phyloP scores from a whole-genome alignment of 2,888 invertebrate species.

The Odontomyia ornata region DNA sequence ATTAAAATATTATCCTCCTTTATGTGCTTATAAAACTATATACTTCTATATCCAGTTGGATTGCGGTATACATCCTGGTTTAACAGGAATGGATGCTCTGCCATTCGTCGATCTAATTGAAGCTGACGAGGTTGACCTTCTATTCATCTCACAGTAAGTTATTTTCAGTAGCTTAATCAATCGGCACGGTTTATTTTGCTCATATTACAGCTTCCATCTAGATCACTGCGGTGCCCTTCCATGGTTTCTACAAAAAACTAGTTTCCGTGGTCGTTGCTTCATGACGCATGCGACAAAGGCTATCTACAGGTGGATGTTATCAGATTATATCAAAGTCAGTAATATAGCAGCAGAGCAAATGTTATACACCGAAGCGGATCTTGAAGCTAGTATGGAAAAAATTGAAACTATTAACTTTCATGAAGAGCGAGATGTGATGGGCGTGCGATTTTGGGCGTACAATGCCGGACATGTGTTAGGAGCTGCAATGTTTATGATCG shows the following conservation, averaged over 20 bases:
- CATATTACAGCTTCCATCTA: slow-evolving; percentile 83
- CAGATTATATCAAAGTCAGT: slow-evolving; percentile 99
- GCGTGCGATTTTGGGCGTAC: slow-evolving; percentile 98
- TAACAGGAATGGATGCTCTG: slow-evolving; percentile 96
- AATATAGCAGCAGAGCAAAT: slow-evolving; percentile 97
- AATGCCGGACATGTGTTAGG: slow-evolving; percentile 99
- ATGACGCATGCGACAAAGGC: slow-evolving; percentile 99
- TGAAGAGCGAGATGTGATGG: slow-evolving; percentile 96
- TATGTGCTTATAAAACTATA: background rate
- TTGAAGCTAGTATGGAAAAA: slow-evolving; percentile 98
- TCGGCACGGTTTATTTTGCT: background rate
- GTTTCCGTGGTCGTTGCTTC: slow-evolving; percentile 96
- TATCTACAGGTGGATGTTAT: slow-evolving; percentile 97
- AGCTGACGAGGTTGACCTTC: slow-evolving; percentile 94
- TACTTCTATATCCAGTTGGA: slow-evolving; percentile 72
- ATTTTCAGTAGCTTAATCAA: background rate
- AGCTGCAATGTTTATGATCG: slow-evolving; percentile 99
- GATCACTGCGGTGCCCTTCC: slow-evolving; percentile 98
- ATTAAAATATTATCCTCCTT: background rate
- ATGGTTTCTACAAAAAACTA: slow-evolving; percentile 97
- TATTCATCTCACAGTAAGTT: slow-evolving; percentile 66
- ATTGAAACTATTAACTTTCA: slow-evolving; percentile 99
- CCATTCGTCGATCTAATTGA: slow-evolving; percentile 98
- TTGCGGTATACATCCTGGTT: slow-evolving; percentile 98
- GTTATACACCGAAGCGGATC: slow-evolving; percentile 96